Percentiles rank a stretch among this genome's conserved stretches.
phyloP scores from a whole-genome alignment of 2,113 vertebrate genomes.

The Aplodontia rufa region DNA sequence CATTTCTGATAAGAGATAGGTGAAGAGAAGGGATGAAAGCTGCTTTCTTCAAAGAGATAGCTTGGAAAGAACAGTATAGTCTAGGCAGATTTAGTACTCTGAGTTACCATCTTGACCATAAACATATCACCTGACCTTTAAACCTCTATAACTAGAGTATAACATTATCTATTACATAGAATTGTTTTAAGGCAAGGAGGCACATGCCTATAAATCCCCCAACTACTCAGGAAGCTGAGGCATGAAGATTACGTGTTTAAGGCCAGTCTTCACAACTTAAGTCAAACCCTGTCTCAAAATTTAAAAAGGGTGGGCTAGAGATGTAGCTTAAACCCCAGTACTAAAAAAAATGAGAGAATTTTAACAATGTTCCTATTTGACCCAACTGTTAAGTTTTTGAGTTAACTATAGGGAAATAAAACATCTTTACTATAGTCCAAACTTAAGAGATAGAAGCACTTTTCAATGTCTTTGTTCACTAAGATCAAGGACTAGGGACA shows the following conservation, averaged over 20 bases:
- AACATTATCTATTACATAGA: no score
- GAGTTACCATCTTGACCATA: not conserved
- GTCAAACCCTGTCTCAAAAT: no score
- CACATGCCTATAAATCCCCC: no score
- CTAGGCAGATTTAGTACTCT: not conserved
- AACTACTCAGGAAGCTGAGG: no score
- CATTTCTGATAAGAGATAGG: not conserved
- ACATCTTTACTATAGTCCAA: not conserved
- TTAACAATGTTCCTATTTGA: not conserved
- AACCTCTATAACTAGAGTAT: not conserved
- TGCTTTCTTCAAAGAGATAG: not conserved
- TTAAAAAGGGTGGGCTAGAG: no score
- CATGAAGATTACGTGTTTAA: no score
- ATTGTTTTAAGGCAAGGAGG: no score
- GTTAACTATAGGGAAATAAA: not conserved
- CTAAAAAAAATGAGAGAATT: not conserved
- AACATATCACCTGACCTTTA: not conserved
- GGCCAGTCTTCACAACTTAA: no score
- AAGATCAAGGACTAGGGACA: not conserved
- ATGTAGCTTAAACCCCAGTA: no score
- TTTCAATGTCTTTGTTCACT: not conserved
- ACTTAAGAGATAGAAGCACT: not conserved
- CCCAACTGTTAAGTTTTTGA: not conserved
- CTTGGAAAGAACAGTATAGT: conserved; percentile 14
- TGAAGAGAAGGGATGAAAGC: not conserved